A percentile compares a stretch with the other conserved stretches of the same genome.
Conservation (phyloP, 2,113 vertebrate genomes). For the Zosterops lateralis region DNA sequence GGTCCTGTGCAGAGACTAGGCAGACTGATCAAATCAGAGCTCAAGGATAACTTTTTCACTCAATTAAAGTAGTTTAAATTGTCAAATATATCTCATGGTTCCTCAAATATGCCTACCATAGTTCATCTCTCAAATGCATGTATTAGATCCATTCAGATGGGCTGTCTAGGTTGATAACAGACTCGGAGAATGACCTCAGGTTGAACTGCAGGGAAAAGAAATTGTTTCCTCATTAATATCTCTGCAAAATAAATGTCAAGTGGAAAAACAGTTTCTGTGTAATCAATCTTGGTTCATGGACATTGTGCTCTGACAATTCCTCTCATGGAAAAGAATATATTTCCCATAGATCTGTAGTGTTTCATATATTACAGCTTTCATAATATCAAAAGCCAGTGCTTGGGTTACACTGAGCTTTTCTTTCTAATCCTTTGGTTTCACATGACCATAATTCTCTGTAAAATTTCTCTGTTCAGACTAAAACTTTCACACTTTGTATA, state of each 20-base stretch:
- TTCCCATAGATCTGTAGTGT: constrained; percentile 56
- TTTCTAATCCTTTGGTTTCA: constrained; percentile 43
- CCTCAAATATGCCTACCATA: background rate
- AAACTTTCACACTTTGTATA: constrained; percentile 46
- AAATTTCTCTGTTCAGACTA: constrained; percentile 31
- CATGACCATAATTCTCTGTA: constrained; percentile 49
- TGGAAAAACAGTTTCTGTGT: constrained; percentile 49
- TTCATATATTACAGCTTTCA: constrained; percentile 53
- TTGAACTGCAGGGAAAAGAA: constrained; percentile 50
- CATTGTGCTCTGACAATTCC: constrained; percentile 35
- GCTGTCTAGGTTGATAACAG: constrained; percentile 15
- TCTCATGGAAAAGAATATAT: constrained; percentile 49
- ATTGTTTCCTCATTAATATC: constrained; percentile 61
- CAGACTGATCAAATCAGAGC: background rate
- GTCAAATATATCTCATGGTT: background rate
- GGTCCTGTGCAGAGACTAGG: background rate
- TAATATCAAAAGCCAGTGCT: constrained; percentile 46
- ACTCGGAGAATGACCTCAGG: constrained; percentile 42
- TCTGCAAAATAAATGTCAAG: constrained; percentile 59
- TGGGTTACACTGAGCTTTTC: constrained; percentile 51
- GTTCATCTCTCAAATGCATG: background rate
- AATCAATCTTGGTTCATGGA: constrained; percentile 50
- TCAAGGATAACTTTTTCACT: background rate
- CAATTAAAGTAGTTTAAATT: background rate
- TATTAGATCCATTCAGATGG: background rate